Base-by-base conservation (phyloP, 2,113 vertebrate genomes). In the Turnix velox region DNA sequence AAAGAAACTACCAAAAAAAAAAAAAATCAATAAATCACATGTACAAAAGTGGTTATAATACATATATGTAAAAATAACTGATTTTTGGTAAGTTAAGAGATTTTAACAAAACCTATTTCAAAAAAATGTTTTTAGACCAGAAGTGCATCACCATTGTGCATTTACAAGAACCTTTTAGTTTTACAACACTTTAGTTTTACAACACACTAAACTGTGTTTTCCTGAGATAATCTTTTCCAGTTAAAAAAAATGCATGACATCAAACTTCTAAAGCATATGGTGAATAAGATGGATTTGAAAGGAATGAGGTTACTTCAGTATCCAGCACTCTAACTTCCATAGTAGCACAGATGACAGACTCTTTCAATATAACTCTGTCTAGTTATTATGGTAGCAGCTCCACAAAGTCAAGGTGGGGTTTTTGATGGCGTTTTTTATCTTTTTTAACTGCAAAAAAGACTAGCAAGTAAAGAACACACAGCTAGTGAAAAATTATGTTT, bases 351-450 rank as follows among this genome's bases (percentile, higher is more conserved):
- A 88, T 33, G 33, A 73, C 48, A 88, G 74, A 45, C 62, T 75
- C 52, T 55, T 92, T 58, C 62, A 65, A 11, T 49, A 42, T 28
- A 71, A 33, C 43, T 46, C 57, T 42, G 19, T n/a, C 76, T 7
- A 67, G 90, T 90, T 94, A 83, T 85, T 78, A 57, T 77, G 49
- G 86, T 52, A 95, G 80, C 90, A 92, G 52, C 31, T 75, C n/a
- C 35, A 92, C 46, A 55, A 27, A 10, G 14, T 3, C 46, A 31
- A 49, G 27, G 24, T 35, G 7, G 9, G 3, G 5, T 40, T 23
- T 14, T 3, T 25, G 31, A 18, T 31, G 12, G 25, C 16, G 17
- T 7, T 37, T 76, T 43, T 11, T 55, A 11, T 14, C 12, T 37
- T 51, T 69, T 59, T 45, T 8, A 45, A 61, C n/a, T 73, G 20